Evolutionary conservation across 2,888 invertebrate genomes (phyloP), one percentile per base, ranked within the genome.

Genomic region (Chouioia cunea): DNA sequence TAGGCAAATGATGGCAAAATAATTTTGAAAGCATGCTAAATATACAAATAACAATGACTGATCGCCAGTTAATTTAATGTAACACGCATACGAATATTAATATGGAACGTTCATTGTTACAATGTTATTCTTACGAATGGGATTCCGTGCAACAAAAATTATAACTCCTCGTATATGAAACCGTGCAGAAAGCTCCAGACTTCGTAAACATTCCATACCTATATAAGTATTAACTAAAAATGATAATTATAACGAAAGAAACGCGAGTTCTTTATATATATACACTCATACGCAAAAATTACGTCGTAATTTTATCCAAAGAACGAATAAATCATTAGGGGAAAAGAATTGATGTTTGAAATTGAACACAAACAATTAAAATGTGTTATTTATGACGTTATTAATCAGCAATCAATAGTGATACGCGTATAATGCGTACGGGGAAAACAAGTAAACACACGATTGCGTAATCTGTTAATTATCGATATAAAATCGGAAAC

Each of bases 161-260:
- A n/a, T n/a, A n/a, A n/a, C n/a, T n/a, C n/a, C n/a, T n/a, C n/a
- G n/a, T 20, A 56, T 16, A 54, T 10, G 36, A 59, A 22, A n/a
- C 20, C 65, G 59, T 48, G 62, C 59, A 50, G 60, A 54, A 67
- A 60, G 44, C 71, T 71, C 71, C 71, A 68, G 54, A 64, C 67
- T 71, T 71, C 71, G 43, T n/a, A 59, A 54, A 59, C 71, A 71
- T 71, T 71, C 71, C 71, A 71, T 46, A 47, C 36, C 53, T 47
- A 53, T 59, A n/a, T 60, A 62, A 57, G 22, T 14, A 56, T 62
- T 58, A 65, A 69, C 58, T 70, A 65, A 70, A n/a, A 66, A 66
- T 50, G 60, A 66, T 60, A 74, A 22, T 65, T 67, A 68, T 36
- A 46, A 52, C 54, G 54, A 71, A 18, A 56, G 36, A 18, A 73